Percentiles rank a stretch among this genome's conserved stretches.
Conservation (phyloP, 2,113 vertebrate genomes). For the Zingel zingel region DNA sequence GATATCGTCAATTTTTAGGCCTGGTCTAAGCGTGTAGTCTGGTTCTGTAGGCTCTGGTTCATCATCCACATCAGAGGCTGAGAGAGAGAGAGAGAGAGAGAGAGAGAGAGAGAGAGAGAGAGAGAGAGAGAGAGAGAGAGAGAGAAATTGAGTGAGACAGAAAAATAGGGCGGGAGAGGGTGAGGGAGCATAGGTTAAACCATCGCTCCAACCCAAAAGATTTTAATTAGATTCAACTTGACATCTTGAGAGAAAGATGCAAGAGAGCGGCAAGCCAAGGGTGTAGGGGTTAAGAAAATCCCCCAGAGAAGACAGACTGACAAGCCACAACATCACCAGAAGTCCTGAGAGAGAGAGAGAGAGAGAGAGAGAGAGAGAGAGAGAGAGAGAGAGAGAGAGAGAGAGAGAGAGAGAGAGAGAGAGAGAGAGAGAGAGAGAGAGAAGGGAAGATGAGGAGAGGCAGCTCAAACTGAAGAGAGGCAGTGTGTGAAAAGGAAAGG, state of each 20-base stretch:
- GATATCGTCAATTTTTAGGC: conserved; percentile 94
- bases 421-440: background rate
- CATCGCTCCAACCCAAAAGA: conserved; percentile 37
- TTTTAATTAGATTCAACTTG: conserved; percentile 64
- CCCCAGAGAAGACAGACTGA: conserved; percentile 58
- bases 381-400: background rate
- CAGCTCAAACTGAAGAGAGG: conserved; percentile 62
- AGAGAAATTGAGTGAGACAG: conserved; percentile 64
- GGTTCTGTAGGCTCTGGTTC: conserved; percentile 91
- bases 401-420: background rate
- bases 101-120: conserved; percentile 52
- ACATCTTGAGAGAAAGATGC: conserved; percentile 55
- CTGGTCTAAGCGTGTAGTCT: conserved; percentile 94
- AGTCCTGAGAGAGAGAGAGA: conserved; percentile 7
- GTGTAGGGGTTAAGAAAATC: conserved; percentile 58
- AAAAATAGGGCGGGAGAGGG: conserved; percentile 73
- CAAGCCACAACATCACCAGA: conserved; percentile 60
- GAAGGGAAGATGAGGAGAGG: conserved; percentile 31
- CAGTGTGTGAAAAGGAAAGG: conserved; percentile 60
- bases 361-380: background rate
- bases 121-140: background rate
- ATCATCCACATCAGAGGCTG: conserved; percentile 91
- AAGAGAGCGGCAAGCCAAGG: conserved; percentile 32
- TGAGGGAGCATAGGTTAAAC: conserved; percentile 70
- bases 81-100: conserved; percentile 67